Base-by-base conservation (phyloP, 2,113 vertebrate genomes). In the Acrocephalus kingi region DNA sequence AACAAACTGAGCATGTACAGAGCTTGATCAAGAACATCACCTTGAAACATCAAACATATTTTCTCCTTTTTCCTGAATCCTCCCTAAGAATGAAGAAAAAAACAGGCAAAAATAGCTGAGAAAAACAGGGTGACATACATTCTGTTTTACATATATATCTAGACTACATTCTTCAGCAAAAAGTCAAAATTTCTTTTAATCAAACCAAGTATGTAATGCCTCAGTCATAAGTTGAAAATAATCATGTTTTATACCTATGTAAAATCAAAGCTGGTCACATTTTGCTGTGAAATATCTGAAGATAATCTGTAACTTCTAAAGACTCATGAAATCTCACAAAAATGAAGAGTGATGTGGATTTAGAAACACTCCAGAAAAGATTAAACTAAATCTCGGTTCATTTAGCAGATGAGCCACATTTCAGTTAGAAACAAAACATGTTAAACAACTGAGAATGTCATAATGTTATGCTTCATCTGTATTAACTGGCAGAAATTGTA, bases 321-420 rank as follows among this genome's bases (percentile, higher is more conserved):
- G 19, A 56, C 11, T 87, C 13, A 28, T 61, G 56, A 92, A 87
- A 55, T 75, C 41, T 89, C 66, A 49, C 37, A 52, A 80, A 88
- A 88, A 83, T 71, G 15, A 90, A 84, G 68, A 81, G 15, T 0
- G 1, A 84, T 67, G 45, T n/a, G 52, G 30, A 59, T 56, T 76
- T 68, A 76, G 41, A 79, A 95, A 59, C 21, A 56, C 54, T 87
- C 31, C 52, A 94, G 69, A 90, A 80, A 92, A 92, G 15, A 78
- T 92, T 87, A 81, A 90, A 43, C 7, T 76, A 49, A 46, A 16
- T 90, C 43, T 84, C 7, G 1, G 64, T 94, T 87, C 61, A 64
- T 81, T 93, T 87, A 92, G 61, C 58, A 92, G 95, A 95, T 89
- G 73, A 96, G 22, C 43, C 68, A 89, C 39, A 48, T 89, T 92